Conservation (phyloP, 2,888 invertebrate species). For the Drosophila vallismaia region DNA sequence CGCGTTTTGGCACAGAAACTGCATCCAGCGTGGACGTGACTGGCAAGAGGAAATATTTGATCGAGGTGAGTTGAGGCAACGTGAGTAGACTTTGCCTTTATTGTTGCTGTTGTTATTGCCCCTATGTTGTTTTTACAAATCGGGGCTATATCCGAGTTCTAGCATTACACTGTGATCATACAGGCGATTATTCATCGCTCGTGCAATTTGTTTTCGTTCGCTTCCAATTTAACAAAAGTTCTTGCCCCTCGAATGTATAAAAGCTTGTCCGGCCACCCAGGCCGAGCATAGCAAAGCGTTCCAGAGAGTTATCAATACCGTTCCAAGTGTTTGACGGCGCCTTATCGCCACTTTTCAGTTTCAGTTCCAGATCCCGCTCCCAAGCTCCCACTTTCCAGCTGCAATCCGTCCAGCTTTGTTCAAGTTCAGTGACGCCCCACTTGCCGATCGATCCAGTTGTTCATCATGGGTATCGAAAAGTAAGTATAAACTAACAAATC, state of each 20-base stretch:
- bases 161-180: conserved; percentile 57
- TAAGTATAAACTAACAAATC: conserved; percentile 45
- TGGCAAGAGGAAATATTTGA: conserved; percentile 52
- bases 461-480: conserved; percentile 71
- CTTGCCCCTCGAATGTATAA: conserved; percentile 24
- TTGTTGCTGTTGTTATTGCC: conserved; percentile 25
- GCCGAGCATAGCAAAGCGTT: conserved; percentile 37
- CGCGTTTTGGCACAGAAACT: conserved; percentile 30
- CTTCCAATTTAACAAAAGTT: conserved; percentile 13
- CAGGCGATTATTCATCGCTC: conserved; percentile 59
- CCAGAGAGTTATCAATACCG: conserved; percentile 21
- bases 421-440: conserved; percentile 57
- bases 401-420: conserved; percentile 18
- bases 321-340: conserved; percentile 14
- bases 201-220: conserved; percentile 45
- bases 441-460: conserved; percentile 59
- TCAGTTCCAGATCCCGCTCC: conserved; percentile 45
- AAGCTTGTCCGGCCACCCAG: conserved; percentile 31
- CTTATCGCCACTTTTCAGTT: conserved; percentile 31
- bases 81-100: conserved; percentile 58
- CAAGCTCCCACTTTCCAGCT: conserved; percentile 47
- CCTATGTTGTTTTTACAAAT: conserved; percentile 8
- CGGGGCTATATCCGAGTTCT: conserved; percentile 32
- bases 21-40: conserved; percentile 62
- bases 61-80: conserved; percentile 30